A percentile compares a stretch with the other conserved stretches of the same genome.
Evolutionary conservation across 2,888 invertebrate species (phyloP).

Genomic region (Macrophya alboannulata): DNA sequence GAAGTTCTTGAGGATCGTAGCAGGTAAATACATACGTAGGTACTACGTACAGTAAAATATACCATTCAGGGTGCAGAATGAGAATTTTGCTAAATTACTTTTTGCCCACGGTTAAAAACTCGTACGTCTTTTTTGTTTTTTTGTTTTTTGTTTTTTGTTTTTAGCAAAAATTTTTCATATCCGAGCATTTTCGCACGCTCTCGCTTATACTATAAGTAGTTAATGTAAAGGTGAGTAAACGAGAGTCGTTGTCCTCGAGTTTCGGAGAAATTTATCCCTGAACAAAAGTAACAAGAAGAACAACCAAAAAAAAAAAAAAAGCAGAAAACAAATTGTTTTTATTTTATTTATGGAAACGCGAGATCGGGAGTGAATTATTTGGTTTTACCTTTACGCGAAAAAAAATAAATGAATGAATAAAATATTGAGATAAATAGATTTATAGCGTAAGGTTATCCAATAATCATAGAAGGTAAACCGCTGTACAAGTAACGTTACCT

Average conservation of each 20-base stretch:
- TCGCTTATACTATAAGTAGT: neutral
- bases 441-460: neutral
- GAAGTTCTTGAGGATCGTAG: neutral
- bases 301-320: neutral
- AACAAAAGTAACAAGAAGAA: neutral
- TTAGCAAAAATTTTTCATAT: neutral
- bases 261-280: neutral
- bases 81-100: neutral
- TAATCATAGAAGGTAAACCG: neutral
- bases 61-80: conserved; percentile 6
- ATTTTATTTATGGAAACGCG: neutral
- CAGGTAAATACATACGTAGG: neutral
- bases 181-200: neutral
- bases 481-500: neutral
- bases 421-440: neutral
- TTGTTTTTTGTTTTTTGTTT: neutral
- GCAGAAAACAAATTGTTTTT: neutral
- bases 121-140: neutral
- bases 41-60: neutral
- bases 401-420: neutral
- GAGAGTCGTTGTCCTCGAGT: neutral
- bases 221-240: neutral
- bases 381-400: too few relatives aligned
- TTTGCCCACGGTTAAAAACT: neutral
- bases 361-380: neutral